Evolutionary conservation across 2,797 vertebrate species (phyloP), one percentile per base, ranked within the genome.

Genomic region (Peromyscus melanophrys): DNA sequence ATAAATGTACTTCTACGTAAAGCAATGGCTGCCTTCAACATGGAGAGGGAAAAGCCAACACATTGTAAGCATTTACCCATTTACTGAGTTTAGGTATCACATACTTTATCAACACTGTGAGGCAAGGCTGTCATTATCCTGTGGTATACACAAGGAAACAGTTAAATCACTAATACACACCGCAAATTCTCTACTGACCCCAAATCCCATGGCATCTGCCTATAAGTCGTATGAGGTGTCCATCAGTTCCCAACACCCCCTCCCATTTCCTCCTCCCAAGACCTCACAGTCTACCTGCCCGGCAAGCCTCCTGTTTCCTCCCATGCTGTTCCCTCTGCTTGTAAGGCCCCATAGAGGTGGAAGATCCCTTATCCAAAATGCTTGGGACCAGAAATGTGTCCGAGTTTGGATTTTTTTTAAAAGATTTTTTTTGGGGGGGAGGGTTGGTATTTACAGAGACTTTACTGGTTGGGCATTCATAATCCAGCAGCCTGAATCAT

Each of bases 111-210:
- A 31, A 57, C 34, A 49, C 16, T 4, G 23, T 89, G 75, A 92
- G 77, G 73, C 34, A 93, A 61, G 37, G 89, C 55, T 27, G 29
- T 69, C 77, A 69, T 63, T n/a, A 40, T 3, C 6, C 46, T 29
- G 40, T 67, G 96, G 92, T 71, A 86, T 1, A 94, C 77, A 90
- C 2, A 96, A 97, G 93, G 94, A 96, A 0, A 94, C 6, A 1
- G 34, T 71, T 46, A 91, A 75, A 0, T 29, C 65, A 84, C 37
- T 78, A 81, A 25, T 25, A 69, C 76, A 96, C 12, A 57, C 25
- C 75, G 76, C 40, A 49, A 29, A 49, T 73, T n/a, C 52, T 84
- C 1, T 37, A 86, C 85, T 52, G 86, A 73, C 9, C 34, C 37
- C 31, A n/a, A 76, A n/a, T n/a, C 8, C 49, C 31, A 49, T 3